Conservation (phyloP, 2,113 vertebrate genomes). For the human (Homo sapiens) region DNA sequence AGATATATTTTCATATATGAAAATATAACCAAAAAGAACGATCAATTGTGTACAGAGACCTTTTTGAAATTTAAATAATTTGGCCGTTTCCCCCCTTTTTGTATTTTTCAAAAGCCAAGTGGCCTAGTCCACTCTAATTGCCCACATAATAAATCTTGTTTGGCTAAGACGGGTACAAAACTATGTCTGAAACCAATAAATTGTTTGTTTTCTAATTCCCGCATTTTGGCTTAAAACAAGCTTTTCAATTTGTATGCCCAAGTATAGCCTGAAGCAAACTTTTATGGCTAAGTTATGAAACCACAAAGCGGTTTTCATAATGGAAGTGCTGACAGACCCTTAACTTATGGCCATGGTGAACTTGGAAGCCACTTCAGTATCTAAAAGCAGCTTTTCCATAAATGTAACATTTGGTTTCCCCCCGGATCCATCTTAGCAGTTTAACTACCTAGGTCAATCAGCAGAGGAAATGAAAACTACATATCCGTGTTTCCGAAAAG, state of each 20-base stretch:
- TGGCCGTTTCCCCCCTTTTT: conserved; percentile 30
- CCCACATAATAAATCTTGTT: conserved; percentile 67
- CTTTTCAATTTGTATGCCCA: conserved; percentile 73
- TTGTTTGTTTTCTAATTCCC: conserved; percentile 76
- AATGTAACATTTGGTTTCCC: conserved; percentile 67
- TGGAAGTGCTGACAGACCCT: conserved; percentile 66
- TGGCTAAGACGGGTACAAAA: conserved; percentile 65
- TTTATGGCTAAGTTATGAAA: conserved; percentile 75
- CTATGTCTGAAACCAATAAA: conserved; percentile 74
- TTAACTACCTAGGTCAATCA: conserved; percentile 68
- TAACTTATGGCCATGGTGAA: conserved; percentile 68
- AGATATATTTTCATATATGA: neutral
- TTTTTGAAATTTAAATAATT: conserved; percentile 56
- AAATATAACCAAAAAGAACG: conserved; percentile 43
- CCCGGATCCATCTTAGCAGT: conserved; percentile 64
- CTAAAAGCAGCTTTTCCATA: conserved; percentile 67
- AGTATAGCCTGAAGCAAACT: conserved; percentile 61
- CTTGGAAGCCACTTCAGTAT: conserved; percentile 46
- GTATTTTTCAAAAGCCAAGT: conserved; percentile 46
- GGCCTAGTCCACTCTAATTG: conserved; percentile 62
- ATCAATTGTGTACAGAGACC: neutral
- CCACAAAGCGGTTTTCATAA: conserved; percentile 67
- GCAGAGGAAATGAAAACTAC: conserved; percentile 74
- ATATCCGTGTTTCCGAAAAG: conserved; percentile 51
- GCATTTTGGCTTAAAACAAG: conserved; percentile 71